Base-by-base conservation (phyloP, 2,888 invertebrate species). In the Arrhopalites spinosus region DNA sequence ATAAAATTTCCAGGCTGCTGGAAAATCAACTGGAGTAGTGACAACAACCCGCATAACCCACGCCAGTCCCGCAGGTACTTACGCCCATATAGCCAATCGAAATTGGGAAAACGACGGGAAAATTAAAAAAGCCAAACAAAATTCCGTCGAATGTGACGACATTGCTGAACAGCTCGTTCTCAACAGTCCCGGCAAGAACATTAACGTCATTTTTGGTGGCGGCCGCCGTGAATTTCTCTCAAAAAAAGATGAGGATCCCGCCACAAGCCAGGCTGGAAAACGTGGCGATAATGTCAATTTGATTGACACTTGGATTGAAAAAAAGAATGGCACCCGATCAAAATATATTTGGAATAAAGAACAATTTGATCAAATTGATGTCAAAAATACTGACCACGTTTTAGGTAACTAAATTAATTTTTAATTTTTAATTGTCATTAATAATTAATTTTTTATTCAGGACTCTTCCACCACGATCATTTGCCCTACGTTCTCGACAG, bases 141-240 rank as follows among this genome's bases (percentile, higher is more conserved):
- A 82, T 70, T 76, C 81, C 1, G 23, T 77, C 0, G 7, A 43
- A 0, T 95, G 95, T 85, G 91, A 92, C 84, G 96, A 96, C 83
- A 94, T 95, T 77, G 95, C 92, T 0, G 87, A 91, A 5, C 95
- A 95, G 84, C 86, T 96, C 70, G 86, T 96, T 0, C 91, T 94
- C 83, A 89, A 92, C 83, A 87, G 88, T 78, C 93, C 94, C 0
- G 95, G 95, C 0, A 90, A 87, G 80, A 89, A 90, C 83, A 88
- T 93, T 23, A 89, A 92, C 84, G 92, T 91, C 0, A 89, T 83
- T 73, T 63, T 83, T n/a, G 83, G 83, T n/a, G 83, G 83, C 5
- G 83, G 83, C 2, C 74, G 83, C 15, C 15, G 20, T 0, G 50
- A 80, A 17, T 81, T 83, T 70, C 25, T 78, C 1, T 20, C 29